phyloP scores from a whole-genome alignment of 2,888 invertebrate species.

The Sussaba pulchella region DNA sequence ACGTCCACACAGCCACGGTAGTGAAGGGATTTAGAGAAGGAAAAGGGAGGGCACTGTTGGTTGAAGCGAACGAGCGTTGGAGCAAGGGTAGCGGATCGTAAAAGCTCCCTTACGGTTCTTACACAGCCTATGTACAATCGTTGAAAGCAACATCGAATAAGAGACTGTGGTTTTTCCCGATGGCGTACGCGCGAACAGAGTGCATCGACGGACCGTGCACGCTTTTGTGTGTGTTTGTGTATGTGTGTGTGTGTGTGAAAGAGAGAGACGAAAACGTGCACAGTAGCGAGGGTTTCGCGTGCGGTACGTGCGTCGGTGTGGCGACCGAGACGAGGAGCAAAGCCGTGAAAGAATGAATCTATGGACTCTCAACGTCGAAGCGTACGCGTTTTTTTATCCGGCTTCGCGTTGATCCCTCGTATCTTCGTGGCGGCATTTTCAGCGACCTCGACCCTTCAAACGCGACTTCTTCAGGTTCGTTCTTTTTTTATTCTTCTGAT shows the following conservation, averaged over 20 bases:
- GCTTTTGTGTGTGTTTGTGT: not conserved
- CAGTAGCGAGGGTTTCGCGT: slow-evolving; percentile 5
- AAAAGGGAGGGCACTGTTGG: too few relatives aligned
- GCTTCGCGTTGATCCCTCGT: slow-evolving; percentile 41
- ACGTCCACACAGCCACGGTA: slow-evolving; percentile 47
- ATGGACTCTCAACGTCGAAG: slow-evolving; percentile 42
- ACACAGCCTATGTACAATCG: slow-evolving; percentile 59
- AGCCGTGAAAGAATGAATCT: slow-evolving; percentile 60
- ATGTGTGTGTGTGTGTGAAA: not conserved
- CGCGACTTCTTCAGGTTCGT: not conserved
- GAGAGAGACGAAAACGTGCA: not conserved
- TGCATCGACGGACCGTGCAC: not conserved
- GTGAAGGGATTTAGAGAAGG: slow-evolving; percentile 1
- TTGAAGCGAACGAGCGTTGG: slow-evolving; percentile 39
- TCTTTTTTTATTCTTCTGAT: not conserved
- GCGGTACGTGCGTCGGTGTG: slow-evolving; percentile 9
- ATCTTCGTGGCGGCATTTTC: slow-evolving; percentile 7
- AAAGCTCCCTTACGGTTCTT: slow-evolving; percentile 62
- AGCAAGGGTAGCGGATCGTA: slow-evolving; percentile 59
- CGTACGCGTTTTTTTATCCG: slow-evolving; percentile 32
- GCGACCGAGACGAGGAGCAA: slow-evolving; percentile 47
- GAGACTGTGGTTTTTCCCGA: slow-evolving; percentile 40
- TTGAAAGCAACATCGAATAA: slow-evolving; percentile 65
- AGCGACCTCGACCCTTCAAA: not conserved
- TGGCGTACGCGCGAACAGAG: not conserved